Base-by-base conservation (phyloP, 2,888 invertebrate genomes). In the Andrena camellia region DNA sequence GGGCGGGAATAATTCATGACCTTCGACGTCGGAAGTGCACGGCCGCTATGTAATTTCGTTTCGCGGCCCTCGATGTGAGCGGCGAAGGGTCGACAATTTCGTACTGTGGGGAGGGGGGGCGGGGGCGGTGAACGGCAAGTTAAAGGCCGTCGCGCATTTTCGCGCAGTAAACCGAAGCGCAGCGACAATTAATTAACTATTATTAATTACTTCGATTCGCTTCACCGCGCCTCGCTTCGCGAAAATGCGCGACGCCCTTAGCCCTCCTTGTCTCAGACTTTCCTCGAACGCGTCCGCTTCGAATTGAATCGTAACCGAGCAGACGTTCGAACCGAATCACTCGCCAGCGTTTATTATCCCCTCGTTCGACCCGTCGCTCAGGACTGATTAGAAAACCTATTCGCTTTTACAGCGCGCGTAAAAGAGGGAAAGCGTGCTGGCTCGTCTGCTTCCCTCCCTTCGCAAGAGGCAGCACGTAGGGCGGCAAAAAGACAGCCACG, bases 1-100 rank as follows among this genome's bases (percentile, higher is more conserved):
- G 35, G 29, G 10, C 17, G 31, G 52, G 60, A 62, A 78, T 81
- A 78, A 81, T 78, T 81, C 66, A 57, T 67, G 48, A 33, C 42
- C 17, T n/a, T 64, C 66, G 42, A 67, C 60, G 62, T 57, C 57
- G 42, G 35, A 76, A 79, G 69, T 69, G 79, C 69, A 64, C 52
- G 60, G 60, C 52, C 52, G 23, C 17, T 42, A 17, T 42, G 42
- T 77, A 66, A 70, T 42, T 64, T 42, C 31, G 35, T 77, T 54
- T 50, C 50, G 23, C 50, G 20, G 35, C 26, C 42, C 23, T 31
- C 29, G 35, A 60, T 29, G 42, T 59, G 50, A 63, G 64, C 54
- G 29, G 35, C 33, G 48, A 10, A n/a, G 33, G 35, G 35, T 54
- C 10, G 23, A 29, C 10, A 64, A 63, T 72, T 62, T 33, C 20